Base-by-base conservation (phyloP, 2,113 vertebrate species). In the Peromyscus leucopus region DNA sequence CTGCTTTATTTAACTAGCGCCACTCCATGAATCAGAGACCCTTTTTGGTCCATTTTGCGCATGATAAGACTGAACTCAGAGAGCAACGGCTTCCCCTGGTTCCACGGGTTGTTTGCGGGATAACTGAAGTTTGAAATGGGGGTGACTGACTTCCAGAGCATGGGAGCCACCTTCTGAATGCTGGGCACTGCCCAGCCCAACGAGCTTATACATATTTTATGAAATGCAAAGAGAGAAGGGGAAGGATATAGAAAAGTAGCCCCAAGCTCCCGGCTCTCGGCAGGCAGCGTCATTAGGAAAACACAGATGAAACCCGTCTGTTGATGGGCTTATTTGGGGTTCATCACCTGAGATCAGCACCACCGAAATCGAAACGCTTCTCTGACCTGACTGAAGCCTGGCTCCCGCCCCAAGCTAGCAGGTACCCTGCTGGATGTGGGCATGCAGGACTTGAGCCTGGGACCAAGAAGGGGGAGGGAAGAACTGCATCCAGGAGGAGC, bases 241-340 rank as follows among this genome's bases (percentile, higher is more conserved):
- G 86, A 26, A 91, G 65, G 57, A 78, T 86, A 83, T 46, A 74
- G 42, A 31, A 63, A 86, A 61, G 82, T 24, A 59, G 65, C n/a
- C 76, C 74, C 22, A 19, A 48, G 26, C 55, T 36, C 65, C 0
- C 21, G 71, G 67, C 93, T 82, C 85, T 93, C 21, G 2, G 67
- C 72, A 63, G 89, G 79, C 2, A 0, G 33, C 19, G 4, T 97
- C 91, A 92, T 79, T 92, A 96, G 74, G 92, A 93, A 93, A 91
- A 91, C n/a, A 89, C 72, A 94, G 71, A 74, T 74, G 71, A n/a
- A 39, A 63, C 75, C 93, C 69, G 46, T 91, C 96, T 93, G 3
- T 84, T 78, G 79, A 91, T 94, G 51, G 89, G 93, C 67, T 96
- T 90, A 88, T 80, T 93, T 88, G 83, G 78, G 72, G 93, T 95